Evolutionary conservation across 1,140 invertebrate species (phyloP).

Genomic region (Drosophila kanapiae): DNA sequence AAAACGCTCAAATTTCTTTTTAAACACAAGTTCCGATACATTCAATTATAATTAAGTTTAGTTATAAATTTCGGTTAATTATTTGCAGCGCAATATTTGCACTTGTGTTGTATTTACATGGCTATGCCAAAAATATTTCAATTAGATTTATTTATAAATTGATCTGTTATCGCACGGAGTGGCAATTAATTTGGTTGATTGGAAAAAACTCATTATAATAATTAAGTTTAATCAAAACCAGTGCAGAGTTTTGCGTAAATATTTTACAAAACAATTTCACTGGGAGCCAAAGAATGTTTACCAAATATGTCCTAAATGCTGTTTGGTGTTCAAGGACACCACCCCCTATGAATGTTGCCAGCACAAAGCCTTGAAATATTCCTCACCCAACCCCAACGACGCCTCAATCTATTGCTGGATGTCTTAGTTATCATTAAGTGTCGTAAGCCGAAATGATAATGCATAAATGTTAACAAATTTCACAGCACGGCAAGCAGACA

Average conservation of each 20-base stretch:
- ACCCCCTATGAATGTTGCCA: background rate
- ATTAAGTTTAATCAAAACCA: conserved; percentile 11
- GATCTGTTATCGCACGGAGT: background rate
- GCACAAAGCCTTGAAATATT: background rate
- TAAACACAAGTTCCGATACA: background rate
- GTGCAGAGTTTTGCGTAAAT: background rate
- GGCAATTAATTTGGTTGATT: conserved; percentile 6
- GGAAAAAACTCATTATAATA: conserved; percentile 12
- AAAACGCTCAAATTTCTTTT: background rate
- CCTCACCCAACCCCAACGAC: background rate
- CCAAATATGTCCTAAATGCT: background rate
- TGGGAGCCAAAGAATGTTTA: background rate
- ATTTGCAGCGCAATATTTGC: background rate
- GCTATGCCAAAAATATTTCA: background rate
- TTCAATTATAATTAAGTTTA: background rate
- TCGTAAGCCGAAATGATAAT: conserved; percentile 66
- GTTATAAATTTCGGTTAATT: background rate
- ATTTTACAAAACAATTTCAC: background rate
- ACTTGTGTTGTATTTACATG: background rate
- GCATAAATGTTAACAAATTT: conserved; percentile 75
- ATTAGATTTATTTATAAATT: conserved; percentile 11
- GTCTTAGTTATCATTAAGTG: conserved; percentile 42
- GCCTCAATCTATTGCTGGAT: background rate
- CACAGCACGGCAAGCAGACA: conserved; percentile 42
- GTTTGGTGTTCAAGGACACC: background rate